Evolutionary conservation across 2,888 invertebrate genomes (phyloP).

Genomic region (Boloria selene): DNA sequence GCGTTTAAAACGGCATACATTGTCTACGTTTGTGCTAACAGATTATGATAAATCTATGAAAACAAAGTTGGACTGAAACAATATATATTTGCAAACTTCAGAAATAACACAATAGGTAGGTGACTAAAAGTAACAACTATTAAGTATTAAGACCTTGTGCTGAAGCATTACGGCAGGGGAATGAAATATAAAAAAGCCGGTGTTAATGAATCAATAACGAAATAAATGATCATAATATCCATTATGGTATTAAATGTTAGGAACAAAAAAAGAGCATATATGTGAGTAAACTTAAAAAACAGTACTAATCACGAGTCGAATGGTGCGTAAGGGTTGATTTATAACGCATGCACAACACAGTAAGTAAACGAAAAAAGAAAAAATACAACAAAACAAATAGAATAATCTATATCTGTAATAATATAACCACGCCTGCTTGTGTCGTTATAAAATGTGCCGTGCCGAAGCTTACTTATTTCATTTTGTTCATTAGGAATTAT

Average conservation of each 20-base stretch:
- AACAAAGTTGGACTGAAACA: slow-evolving; percentile 53
- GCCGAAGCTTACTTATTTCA: too few species aligned
- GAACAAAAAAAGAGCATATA: not conserved
- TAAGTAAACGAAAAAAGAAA: not conserved
- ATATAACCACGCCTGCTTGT: too few species aligned
- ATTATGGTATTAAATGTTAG: not conserved
- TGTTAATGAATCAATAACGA: slow-evolving; percentile 2
- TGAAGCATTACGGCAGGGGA: slow-evolving; percentile 29
- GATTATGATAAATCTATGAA: slow-evolving; percentile 51
- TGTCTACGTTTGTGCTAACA: slow-evolving; percentile 61
- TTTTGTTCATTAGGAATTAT: too few species aligned
- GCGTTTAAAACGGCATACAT: slow-evolving; percentile 56
- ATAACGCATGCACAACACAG: slow-evolving; percentile 21
- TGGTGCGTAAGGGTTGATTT: slow-evolving; percentile 31
- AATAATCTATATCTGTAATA: not conserved
- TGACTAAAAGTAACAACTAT: slow-evolving; percentile 31
- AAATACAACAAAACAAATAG: not conserved
- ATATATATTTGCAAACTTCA: slow-evolving; percentile 52
- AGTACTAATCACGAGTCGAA: slow-evolving; percentile 36
- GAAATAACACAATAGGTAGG: slow-evolving; percentile 44
- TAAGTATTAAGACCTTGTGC: slow-evolving; percentile 30
- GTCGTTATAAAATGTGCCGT: too few species aligned
- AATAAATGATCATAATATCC: not conserved
- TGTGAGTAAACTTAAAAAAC: not conserved
- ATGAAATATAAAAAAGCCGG: slow-evolving; percentile 15